These are phyloP conservation scores for Amiota communis DNA, from an alignment of 2,888 invertebrate genomes.

Conservation along the genomic window DNA sequence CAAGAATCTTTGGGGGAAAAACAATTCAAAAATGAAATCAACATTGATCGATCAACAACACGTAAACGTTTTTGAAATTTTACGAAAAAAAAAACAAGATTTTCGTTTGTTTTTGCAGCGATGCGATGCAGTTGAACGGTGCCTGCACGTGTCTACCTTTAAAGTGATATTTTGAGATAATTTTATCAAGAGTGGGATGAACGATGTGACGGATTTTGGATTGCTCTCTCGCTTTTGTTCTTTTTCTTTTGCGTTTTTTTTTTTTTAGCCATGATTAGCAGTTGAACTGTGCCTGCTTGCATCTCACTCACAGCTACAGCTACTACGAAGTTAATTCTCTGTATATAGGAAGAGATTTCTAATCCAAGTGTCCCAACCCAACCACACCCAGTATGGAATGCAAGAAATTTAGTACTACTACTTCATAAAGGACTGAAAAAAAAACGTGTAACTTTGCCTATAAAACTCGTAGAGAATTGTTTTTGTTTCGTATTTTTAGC, in stretches of 20 bases:
- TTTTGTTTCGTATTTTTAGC: too few relatives aligned
- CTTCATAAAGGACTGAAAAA: too few relatives aligned
- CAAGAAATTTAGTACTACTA: too few relatives aligned
- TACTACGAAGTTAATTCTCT: not conserved
- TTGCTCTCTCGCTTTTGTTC: not conserved
- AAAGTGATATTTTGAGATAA: too few relatives aligned
- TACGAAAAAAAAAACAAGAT: slow-evolving; percentile 37
- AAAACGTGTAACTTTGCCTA: too few relatives aligned
- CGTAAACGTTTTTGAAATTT: slow-evolving; percentile 49
- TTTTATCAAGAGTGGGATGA: too few relatives aligned
- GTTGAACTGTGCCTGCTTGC: slow-evolving; percentile 51
- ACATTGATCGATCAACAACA: slow-evolving; percentile 35
- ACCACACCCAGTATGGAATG: too few relatives aligned
- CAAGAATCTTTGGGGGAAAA: slow-evolving; percentile 10
- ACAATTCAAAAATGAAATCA: slow-evolving; percentile 21
- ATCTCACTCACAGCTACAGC: slow-evolving; percentile 25
- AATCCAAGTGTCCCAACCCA: too few relatives aligned
- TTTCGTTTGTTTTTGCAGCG: slow-evolving; percentile 55
- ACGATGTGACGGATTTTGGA: too few relatives aligned
- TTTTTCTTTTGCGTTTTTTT: slow-evolving; percentile 40
- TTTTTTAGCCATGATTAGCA: slow-evolving; percentile 45
- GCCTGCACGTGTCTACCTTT: slow-evolving; percentile 42
- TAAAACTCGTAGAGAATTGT: too few relatives aligned
- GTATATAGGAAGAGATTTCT: too few relatives aligned
- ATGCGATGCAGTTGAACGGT: slow-evolving; percentile 56